These are phyloP conservation scores for Schrankia costaestrigalis DNA, from an alignment of 2,888 invertebrate genomes.

Conservation along the genomic window DNA sequence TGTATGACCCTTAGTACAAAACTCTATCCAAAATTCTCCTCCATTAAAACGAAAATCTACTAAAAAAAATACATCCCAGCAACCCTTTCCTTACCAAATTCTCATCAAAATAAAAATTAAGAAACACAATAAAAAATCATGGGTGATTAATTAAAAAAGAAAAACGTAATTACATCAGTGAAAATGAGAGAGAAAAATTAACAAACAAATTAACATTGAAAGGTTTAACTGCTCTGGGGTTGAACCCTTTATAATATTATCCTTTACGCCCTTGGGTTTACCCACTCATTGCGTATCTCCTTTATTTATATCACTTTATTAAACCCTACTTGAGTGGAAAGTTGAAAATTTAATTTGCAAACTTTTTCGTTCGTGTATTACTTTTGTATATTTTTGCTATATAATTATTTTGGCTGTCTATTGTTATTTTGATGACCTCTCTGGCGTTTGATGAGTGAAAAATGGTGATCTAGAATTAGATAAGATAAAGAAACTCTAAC, in stretches of 20 bases:
- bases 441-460: no score
- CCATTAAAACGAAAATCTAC: no score
- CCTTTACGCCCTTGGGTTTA: slow-evolving; percentile 41
- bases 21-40: no score
- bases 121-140: slow-evolving; percentile 34
- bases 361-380: slow-evolving; percentile 1
- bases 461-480: no score
- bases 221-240: slow-evolving; percentile 55
- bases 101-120: slow-evolving; percentile 11
- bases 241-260: slow-evolving; percentile 67
- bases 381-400: neutral
- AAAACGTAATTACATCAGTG: slow-evolving; percentile 41
- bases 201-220: slow-evolving; percentile 71
- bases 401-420: no score
- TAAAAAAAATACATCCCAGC: neutral
- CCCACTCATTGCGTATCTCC: slow-evolving; percentile 40
- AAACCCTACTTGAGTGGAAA: slow-evolving; percentile 11
- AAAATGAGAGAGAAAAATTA: slow-evolving; percentile 61
- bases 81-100: slow-evolving; percentile 5
- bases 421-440: no score
- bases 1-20: no score
- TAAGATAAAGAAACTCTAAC: no score
- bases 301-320: slow-evolving; percentile 32
- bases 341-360: slow-evolving; percentile 2
- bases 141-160: slow-evolving; percentile 30